phyloP scores from a whole-genome alignment of 2,888 invertebrate genomes.

The Phyllotreta cruciferae region DNA sequence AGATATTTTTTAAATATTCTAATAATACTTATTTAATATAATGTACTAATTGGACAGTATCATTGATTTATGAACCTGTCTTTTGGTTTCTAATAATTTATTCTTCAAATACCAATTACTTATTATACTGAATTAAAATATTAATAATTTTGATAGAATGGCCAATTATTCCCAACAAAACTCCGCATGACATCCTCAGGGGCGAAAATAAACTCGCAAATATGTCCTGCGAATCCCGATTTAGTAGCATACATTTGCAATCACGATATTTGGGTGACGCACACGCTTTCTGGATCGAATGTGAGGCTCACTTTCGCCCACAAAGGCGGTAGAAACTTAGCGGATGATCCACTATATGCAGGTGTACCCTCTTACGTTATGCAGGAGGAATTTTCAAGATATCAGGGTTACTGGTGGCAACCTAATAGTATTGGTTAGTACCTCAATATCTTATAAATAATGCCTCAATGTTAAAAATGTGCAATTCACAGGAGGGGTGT shows the following conservation, averaged over 20 bases:
- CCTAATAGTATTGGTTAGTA: slow-evolving; percentile 72
- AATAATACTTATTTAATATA: too few relatives aligned
- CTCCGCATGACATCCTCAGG: slow-evolving; percentile 69
- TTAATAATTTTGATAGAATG: slow-evolving; percentile 59
- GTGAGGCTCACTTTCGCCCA: slow-evolving; percentile 75
- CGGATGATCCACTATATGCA: slow-evolving; percentile 86
- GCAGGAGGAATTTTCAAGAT: slow-evolving; percentile 97
- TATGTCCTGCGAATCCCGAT: slow-evolving; percentile 80
- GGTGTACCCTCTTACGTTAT: slow-evolving; percentile 98
- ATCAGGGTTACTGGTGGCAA: slow-evolving; percentile 99
- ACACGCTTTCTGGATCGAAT: slow-evolving; percentile 71
- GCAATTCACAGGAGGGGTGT: slow-evolving; percentile 69
- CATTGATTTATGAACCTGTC: too few relatives aligned
- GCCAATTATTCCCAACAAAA: slow-evolving; percentile 73
- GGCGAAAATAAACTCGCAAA: slow-evolving; percentile 80
- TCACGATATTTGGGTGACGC: slow-evolving; percentile 90
- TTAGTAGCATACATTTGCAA: slow-evolving; percentile 90
- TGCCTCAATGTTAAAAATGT: background rate
- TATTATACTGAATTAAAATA: background rate
- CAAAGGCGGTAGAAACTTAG: slow-evolving; percentile 69
- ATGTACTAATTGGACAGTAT: too few relatives aligned
- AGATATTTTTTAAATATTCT: too few relatives aligned
- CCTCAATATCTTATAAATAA: too few relatives aligned
- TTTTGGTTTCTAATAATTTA: too few relatives aligned
- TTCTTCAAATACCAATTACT: background rate